Evolutionary conservation across 2,888 invertebrate genomes (phyloP).

Genomic region (Nematopogon swammerdamellus): DNA sequence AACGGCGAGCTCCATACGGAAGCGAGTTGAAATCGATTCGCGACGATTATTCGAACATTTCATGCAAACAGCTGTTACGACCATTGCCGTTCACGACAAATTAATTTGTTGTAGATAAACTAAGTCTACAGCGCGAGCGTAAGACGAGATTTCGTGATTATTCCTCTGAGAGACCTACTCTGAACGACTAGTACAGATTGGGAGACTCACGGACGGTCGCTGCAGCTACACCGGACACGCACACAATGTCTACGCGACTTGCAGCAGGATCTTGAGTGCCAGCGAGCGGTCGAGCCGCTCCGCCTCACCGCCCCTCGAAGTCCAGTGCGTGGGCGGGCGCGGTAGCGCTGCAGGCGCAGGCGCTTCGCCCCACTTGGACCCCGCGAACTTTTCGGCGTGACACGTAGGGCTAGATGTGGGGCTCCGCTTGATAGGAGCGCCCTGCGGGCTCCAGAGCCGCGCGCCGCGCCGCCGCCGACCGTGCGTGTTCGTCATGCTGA

Average conservation of each 20-base stretch:
- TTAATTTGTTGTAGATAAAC: no score
- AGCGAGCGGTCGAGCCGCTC: slow-evolving; percentile 48
- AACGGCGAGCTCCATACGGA: no score
- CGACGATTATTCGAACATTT: no score
- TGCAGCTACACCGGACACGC: slow-evolving; percentile 6
- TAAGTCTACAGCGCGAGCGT: no score
- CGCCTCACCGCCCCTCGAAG: slow-evolving; percentile 32
- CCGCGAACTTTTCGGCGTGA: slow-evolving; percentile 43
- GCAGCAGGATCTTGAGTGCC: slow-evolving; percentile 62
- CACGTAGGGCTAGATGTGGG: background rate
- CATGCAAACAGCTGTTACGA: no score
- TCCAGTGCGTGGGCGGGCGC: slow-evolving; percentile 79
- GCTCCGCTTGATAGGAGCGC: background rate
- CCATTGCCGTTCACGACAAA: no score
- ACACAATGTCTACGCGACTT: slow-evolving; percentile 49
- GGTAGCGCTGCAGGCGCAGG: slow-evolving; percentile 76
- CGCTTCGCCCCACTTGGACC: slow-evolving; percentile 79
- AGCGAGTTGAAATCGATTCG: no score
- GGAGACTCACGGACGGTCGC: no score
- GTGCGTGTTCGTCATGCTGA: background rate
- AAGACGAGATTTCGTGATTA: no score
- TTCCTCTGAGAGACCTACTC: no score
- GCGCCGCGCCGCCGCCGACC: background rate
- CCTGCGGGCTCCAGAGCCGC: background rate
- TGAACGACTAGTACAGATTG: no score